Conservation (phyloP, 2,113 vertebrate species). For the Climacteris rufus region DNA sequence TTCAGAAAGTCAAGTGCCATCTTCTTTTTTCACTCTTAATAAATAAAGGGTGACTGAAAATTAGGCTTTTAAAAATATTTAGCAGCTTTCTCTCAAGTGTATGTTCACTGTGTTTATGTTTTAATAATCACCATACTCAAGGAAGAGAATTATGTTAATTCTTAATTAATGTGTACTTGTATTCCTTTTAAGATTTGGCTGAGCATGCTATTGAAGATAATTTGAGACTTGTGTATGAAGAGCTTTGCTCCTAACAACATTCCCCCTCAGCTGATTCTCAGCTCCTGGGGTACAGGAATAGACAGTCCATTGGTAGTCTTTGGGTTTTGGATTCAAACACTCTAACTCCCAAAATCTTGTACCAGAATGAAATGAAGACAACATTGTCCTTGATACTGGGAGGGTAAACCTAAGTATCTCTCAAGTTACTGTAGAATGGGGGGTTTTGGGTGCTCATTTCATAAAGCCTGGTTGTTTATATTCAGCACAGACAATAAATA, state of each 20-base stretch:
- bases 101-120: slow-evolving; percentile 9
- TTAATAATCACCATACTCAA: slow-evolving; percentile 37
- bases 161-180: slow-evolving; percentile 56
- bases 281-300: background rate
- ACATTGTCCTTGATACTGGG: background rate
- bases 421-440: background rate
- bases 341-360: background rate
- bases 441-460: background rate
- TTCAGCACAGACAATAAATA: background rate
- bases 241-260: slow-evolving; percentile 51
- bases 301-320: background rate
- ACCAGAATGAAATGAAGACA: background rate
- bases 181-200: slow-evolving; percentile 43
- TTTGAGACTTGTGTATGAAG: slow-evolving; percentile 23
- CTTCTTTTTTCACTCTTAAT: background rate
- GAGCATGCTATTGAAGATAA: slow-evolving; percentile 42
- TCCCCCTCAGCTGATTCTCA: background rate
- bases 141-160: slow-evolving; percentile 60
- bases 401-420: background rate
- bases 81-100: slow-evolving; percentile 4
- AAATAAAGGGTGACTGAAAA: slow-evolving; percentile 25
- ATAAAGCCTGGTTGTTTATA: background rate
- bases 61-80: slow-evolving; percentile 52
- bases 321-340: background rate
- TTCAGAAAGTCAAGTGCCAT: slow-evolving; percentile 17